phyloP scores from a whole-genome alignment of 2,888 invertebrate genomes.

The Zelleria hepariella region DNA sequence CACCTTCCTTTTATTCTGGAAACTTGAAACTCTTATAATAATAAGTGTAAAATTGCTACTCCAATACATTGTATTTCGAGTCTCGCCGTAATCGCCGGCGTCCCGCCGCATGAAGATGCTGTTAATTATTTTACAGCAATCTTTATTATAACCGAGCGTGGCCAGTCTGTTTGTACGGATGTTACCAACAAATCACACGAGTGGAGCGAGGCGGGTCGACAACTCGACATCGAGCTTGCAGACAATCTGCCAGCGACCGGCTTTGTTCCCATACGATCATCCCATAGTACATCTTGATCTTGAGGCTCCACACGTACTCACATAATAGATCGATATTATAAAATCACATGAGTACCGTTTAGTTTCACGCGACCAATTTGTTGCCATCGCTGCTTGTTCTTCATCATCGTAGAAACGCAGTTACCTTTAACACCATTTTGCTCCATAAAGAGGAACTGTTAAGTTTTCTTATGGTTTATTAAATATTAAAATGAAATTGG shows the following conservation, averaged over 20 bases:
- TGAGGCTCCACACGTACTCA: constrained; percentile 53
- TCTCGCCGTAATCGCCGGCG: not conserved
- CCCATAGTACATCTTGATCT: constrained; percentile 34
- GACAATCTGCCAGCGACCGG: constrained; percentile 1
- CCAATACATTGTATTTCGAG: constrained; percentile 7
- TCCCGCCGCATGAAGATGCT: not conserved
- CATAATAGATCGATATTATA: constrained; percentile 60
- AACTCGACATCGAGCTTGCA: not conserved
- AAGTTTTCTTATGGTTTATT: constrained; percentile 31
- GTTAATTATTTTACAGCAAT: constrained; percentile 4
- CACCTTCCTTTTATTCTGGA: constrained; percentile 54
- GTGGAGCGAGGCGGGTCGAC: not conserved
- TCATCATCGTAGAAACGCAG: not conserved
- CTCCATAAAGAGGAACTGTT: constrained; percentile 1
- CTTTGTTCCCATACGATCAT: constrained; percentile 41
- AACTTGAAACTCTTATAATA: constrained; percentile 42
- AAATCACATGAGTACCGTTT: constrained; percentile 49
- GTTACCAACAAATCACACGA: not conserved
- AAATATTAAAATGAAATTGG: constrained; percentile 56
- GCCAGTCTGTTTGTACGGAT: not conserved
- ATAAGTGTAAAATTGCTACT: constrained; percentile 39
- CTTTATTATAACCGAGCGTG: not conserved
- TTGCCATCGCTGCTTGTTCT: not conserved
- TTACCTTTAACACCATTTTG: not conserved
- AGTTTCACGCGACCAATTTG: not conserved